These are phyloP conservation scores for Drosophila vallismaia DNA, from an alignment of 2,888 invertebrate genomes.

Conservation along the genomic window DNA sequence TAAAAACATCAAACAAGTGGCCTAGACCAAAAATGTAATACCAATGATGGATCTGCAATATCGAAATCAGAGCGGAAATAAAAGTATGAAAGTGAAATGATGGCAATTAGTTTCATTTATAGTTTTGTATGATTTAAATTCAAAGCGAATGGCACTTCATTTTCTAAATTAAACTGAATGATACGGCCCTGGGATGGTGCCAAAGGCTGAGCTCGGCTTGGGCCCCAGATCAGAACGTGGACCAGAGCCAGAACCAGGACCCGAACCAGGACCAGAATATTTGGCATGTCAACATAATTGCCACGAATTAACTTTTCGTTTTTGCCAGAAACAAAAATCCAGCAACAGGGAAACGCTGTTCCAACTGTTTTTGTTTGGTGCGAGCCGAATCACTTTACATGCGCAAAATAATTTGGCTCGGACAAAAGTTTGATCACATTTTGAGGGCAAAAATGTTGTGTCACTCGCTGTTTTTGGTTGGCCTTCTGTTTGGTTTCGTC, in stretches of 20 bases:
- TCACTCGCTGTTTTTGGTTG: constrained; percentile 16
- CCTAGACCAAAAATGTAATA: constrained; percentile 35
- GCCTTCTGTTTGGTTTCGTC: constrained; percentile 24
- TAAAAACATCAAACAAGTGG: constrained; percentile 18
- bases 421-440: constrained; percentile 60
- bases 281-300: constrained; percentile 78
- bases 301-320: constrained; percentile 74
- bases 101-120: neutral
- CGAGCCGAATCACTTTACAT: constrained; percentile 39
- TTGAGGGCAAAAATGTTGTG: constrained; percentile 46
- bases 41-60: constrained; percentile 21
- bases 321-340: constrained; percentile 40
- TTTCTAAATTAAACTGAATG: neutral
- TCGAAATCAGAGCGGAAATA: constrained; percentile 14
- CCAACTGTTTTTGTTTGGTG: constrained; percentile 21
- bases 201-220: neutral
- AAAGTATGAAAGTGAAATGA: neutral
- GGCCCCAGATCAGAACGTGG: neutral
- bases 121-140: neutral
- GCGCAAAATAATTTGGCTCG: constrained; percentile 58
- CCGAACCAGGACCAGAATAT: constrained; percentile 49
- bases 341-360: constrained; percentile 26
- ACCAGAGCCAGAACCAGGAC: constrained; percentile 3
- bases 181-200: constrained; percentile 2
- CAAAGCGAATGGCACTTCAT: neutral